phyloP scores from a whole-genome alignment of 2,797 vertebrate species.

The Neosilurus mollespiculum region DNA sequence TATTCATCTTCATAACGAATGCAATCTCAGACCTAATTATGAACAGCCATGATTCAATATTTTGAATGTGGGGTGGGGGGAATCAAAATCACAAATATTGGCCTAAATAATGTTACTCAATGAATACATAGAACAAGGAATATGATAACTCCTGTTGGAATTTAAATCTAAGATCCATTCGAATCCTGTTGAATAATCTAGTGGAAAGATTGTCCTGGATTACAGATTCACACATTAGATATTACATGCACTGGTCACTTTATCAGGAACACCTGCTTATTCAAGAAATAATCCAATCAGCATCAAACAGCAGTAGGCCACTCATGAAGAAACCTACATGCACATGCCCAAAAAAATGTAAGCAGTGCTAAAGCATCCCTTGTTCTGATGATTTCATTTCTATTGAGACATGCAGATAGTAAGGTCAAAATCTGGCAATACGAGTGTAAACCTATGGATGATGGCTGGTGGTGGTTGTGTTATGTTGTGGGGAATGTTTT shows the following conservation, averaged over 20 bases:
- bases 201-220: background rate
- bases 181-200: background rate
- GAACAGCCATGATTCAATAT: background rate
- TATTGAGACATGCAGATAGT: background rate
- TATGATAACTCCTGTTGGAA: background rate
- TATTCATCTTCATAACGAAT: conserved; percentile 49
- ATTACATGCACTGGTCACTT: conserved; percentile 20
- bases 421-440: background rate
- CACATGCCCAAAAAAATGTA: background rate
- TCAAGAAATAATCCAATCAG: background rate
- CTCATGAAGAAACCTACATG: background rate
- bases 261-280: background rate
- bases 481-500: background rate
- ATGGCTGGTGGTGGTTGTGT: background rate
- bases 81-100: background rate
- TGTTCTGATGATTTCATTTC: background rate
- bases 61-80: too few species aligned
- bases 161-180: background rate
- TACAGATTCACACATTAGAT: background rate
- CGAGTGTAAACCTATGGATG: background rate
- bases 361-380: background rate
- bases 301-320: background rate
- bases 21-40: background rate
- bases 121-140: background rate
- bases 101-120: conserved; percentile 1